Base-by-base conservation (phyloP, 1,140 invertebrate species). In the Drosophila mojavensis region DNA sequence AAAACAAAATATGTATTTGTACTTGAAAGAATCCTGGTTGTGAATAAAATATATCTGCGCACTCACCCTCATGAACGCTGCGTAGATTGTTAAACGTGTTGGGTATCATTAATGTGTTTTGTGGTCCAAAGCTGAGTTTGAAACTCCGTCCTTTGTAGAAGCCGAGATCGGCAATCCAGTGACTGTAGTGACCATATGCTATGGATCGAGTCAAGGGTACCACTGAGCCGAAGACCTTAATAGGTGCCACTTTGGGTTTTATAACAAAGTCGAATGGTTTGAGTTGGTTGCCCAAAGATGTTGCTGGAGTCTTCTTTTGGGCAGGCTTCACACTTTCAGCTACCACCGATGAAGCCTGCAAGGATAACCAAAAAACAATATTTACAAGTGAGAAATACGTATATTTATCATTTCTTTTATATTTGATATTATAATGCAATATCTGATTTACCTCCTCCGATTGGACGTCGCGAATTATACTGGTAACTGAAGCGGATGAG, bases 71-170 rank as follows among this genome's bases (percentile, higher is more conserved):
- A 5, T 53, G 78, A 7, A 72, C 6, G n/a, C 54, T 71, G n/a
- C 61, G 62, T 17, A 78, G 33, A 66, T 91, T 88, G 47, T 91
- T 86, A 3, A 68, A 75, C 0, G 91, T 86, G 6, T 74, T 81
- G 5, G 90, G 90, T 48, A 92, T 61, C 51, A 94, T 93, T 6
- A 97, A 79, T 0, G 94, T 94, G 70, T 95, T 94, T n/a, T 93
- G 93, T 1, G 95, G 94, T 0, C 95, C 95, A 95, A 97, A 98
- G 0, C 96, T 96, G 0, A 96, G 94, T 78, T 96, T 95, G 67
- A 95, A 96, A 60, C 94, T 94, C 3, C 96, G 93, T 1, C 95
- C 95, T 93, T 94, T 95, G 92, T 93, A 93, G 11, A 95, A 91
- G 0, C 93, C 95, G 67, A 95, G 86, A 91, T 97, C 97, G 4